phyloP scores from a whole-genome alignment of 1,140 invertebrate species.

The Heliconius hewitsoni region DNA sequence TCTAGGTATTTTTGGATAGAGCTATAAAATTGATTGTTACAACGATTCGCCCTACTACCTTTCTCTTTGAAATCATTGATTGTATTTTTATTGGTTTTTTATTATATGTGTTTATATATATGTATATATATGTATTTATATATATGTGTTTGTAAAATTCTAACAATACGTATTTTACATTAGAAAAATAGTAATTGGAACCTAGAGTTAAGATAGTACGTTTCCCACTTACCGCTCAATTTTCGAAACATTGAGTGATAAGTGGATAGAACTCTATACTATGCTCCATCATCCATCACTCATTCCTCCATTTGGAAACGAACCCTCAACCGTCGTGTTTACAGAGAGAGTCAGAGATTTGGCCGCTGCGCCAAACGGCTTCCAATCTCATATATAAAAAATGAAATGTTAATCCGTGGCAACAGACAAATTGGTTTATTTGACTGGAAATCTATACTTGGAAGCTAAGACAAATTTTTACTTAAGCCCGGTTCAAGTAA shows the following conservation, averaged over 20 bases:
- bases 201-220: background rate
- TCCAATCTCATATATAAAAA: slow-evolving; percentile 24
- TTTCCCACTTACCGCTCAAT: background rate
- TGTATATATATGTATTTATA: background rate
- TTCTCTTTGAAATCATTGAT: background rate
- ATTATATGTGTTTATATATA: too few species aligned
- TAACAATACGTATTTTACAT: background rate
- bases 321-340: too few species aligned
- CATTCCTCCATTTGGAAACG: background rate
- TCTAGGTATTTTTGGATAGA: background rate
- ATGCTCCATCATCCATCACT: too few species aligned
- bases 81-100: background rate
- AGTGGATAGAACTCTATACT: too few species aligned
- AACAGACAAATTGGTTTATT: slow-evolving; percentile 51
- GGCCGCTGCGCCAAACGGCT: background rate
- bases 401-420: slow-evolving; percentile 30
- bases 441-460: slow-evolving; percentile 45
- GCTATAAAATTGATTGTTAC: background rate
- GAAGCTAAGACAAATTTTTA: slow-evolving; percentile 50
- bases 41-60: background rate
- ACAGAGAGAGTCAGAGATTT: too few species aligned
- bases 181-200: background rate
- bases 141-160: too few species aligned
- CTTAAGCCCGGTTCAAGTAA: slow-evolving; percentile 47
- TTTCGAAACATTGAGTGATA: background rate